Evolutionary conservation across 2,113 vertebrate genomes (phyloP), one percentile per base, ranked within the genome.

Genomic region (Gopherus flavomarginatus): DNA sequence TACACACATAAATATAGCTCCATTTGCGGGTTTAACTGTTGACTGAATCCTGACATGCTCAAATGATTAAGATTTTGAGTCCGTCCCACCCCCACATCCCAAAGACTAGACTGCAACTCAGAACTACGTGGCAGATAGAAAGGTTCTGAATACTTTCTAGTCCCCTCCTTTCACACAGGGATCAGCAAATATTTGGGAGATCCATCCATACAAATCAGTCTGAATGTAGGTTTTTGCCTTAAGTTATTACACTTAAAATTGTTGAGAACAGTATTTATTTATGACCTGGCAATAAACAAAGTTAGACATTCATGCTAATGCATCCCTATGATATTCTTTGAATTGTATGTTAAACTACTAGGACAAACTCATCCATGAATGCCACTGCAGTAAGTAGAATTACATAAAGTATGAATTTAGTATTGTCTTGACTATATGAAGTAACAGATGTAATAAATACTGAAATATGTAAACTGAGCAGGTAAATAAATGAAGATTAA

Each of bases 401-500:
- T 84, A 17, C 49, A 87, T 53, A 49, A 0, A 1, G 1, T 84
- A 2, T 4, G 49, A 94, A 90, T 90, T 56, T 42, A 75, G 3
- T 2, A 35, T n/a, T 84, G 89, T 91, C 22, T 89, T 79, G 24
- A 90, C 85, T 44, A 59, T 12, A 62, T 86, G n/a, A n/a, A 72
- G 35, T 42, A 93, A 0, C 1, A 56, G 80, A 1, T 11, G 3
- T 77, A 56, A 85, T 90, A 84, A 79, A 92, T 50, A 13, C 12
- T 44, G 49, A 19, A 47, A 88, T 59, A 0, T 82, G 86, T 81
- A 89, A 94, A 5, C 24, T 88, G 27, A 53, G n/a, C 19, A 38
- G 35, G 19, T 93, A 53, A 44, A 85, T 29, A 87, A 93, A 91
- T 91, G 9, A 89, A 92, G 31, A 96, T 92, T 75, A 90, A 92